Conservation (phyloP, 2,888 invertebrate species). For the Nomada fucata region DNA sequence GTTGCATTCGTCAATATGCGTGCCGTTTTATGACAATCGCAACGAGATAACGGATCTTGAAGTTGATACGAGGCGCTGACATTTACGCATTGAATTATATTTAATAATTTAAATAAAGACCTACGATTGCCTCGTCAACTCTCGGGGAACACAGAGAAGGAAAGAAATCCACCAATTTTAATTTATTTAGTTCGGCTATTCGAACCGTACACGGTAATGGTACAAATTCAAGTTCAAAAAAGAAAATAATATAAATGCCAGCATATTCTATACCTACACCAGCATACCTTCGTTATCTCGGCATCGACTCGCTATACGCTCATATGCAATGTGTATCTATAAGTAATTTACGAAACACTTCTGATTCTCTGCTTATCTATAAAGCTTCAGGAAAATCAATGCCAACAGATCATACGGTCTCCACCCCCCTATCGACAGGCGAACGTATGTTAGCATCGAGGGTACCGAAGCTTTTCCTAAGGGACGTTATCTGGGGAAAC, state of each 20-base stretch:
- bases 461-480: conserved; percentile 12
- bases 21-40: conserved; percentile 25
- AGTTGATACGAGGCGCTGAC: neutral
- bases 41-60: conserved; percentile 26
- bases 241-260: too few relatives aligned
- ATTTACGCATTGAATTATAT: too few relatives aligned
- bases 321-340: too few relatives aligned
- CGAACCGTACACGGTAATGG: too few relatives aligned
- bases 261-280: too few relatives aligned
- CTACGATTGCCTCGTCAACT: neutral
- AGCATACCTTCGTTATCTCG: too few relatives aligned
- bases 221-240: too few relatives aligned
- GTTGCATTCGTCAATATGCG: conserved; percentile 17
- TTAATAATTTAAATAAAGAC: too few relatives aligned
- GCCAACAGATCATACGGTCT: neutral
- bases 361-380: neutral
- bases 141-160: too few relatives aligned
- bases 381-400: neutral
- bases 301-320: too few relatives aligned
- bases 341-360: neutral
- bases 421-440: conserved; percentile 6
- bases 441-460: conserved; percentile 15
- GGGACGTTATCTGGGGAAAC: conserved; percentile 41
- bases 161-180: neutral
- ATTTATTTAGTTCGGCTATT: too few relatives aligned